Percentiles rank a stretch among this genome's conserved stretches.
Evolutionary conservation across 2,797 vertebrate genomes (phyloP).

Genomic region (Danio kyathit): DNA sequence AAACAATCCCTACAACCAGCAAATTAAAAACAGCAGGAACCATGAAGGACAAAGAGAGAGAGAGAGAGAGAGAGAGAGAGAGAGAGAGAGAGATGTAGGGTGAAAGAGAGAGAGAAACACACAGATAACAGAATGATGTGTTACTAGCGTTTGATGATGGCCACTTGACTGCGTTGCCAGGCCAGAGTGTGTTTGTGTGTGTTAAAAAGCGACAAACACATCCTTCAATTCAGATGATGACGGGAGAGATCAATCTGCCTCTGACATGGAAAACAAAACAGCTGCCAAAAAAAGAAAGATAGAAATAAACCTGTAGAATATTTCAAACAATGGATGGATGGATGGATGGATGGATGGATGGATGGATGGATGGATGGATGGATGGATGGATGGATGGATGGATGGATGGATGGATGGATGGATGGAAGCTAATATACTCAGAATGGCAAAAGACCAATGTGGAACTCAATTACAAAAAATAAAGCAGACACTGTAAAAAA

Average conservation of each 20-base stretch:
- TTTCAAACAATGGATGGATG: background rate
- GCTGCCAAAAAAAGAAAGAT: conserved; percentile 47
- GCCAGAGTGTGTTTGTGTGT: conserved; percentile 23
- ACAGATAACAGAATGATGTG: conserved; percentile 17
- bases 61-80: too few species aligned
- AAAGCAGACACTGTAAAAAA: too few species aligned
- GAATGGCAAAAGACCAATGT: too few species aligned
- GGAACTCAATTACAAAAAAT: too few species aligned
- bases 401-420: background rate
- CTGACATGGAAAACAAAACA: conserved; percentile 44
- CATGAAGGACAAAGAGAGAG: conserved; percentile 15
- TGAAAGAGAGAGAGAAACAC: background rate
- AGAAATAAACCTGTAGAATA: conserved; percentile 38
- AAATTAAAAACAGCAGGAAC: conserved; percentile 33
- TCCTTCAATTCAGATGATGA: conserved; percentile 45
- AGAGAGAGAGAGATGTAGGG: background rate
- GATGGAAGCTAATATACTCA: background rate
- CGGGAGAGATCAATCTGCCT: conserved; percentile 41
- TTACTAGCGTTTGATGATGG: background rate
- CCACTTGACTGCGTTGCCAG: conserved; percentile 17
- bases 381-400: too few species aligned
- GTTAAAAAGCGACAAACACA: conserved; percentile 37
- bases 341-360: background rate
- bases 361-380: background rate
- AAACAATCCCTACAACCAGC: background rate